Evolutionary conservation across 1,140 invertebrate genomes (phyloP).

Genomic region (Telenomus remus): DNA sequence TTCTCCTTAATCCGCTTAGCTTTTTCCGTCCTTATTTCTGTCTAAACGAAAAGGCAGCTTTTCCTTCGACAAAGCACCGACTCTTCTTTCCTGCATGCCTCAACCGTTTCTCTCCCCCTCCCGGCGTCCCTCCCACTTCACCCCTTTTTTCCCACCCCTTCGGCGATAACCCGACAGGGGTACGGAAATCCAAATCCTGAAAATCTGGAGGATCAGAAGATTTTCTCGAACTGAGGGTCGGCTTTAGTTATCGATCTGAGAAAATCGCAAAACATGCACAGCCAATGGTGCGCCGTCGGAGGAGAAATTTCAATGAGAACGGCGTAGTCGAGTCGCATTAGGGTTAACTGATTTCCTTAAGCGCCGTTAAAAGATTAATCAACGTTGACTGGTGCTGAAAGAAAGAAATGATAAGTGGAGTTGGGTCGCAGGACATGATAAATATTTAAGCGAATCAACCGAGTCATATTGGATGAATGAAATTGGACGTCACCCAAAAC

Average conservation of each 20-base stretch:
- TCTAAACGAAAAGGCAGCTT: constrained; percentile 39
- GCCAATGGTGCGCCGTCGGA: constrained; percentile 5
- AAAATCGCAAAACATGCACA: constrained; percentile 43
- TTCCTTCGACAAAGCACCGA: constrained; percentile 28
- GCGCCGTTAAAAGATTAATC: constrained; percentile 30
- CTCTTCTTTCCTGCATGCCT: constrained; percentile 30
- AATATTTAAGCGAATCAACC: constrained; percentile 12
- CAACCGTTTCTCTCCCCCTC: not conserved
- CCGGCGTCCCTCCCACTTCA: constrained; percentile 23
- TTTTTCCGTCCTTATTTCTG: constrained; percentile 41
- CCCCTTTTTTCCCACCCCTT: constrained; percentile 12
- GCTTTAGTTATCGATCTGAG: constrained; percentile 48
- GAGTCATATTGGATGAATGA: no score
- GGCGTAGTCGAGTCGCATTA: constrained; percentile 18
- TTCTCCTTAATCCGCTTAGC: constrained; percentile 60
- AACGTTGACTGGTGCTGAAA: not conserved
- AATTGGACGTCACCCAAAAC: no score
- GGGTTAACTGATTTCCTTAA: constrained; percentile 41
- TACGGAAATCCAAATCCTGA: constrained; percentile 41
- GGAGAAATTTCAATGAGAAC: constrained; percentile 38
- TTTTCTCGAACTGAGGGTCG: constrained; percentile 48
- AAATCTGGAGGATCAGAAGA: constrained; percentile 52
- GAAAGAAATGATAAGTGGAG: no score
- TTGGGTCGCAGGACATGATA: constrained; percentile 1
- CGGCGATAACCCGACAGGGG: constrained; percentile 41